Base-by-base conservation (phyloP, 1,140 invertebrate genomes). In the Antheraea pernyi region DNA sequence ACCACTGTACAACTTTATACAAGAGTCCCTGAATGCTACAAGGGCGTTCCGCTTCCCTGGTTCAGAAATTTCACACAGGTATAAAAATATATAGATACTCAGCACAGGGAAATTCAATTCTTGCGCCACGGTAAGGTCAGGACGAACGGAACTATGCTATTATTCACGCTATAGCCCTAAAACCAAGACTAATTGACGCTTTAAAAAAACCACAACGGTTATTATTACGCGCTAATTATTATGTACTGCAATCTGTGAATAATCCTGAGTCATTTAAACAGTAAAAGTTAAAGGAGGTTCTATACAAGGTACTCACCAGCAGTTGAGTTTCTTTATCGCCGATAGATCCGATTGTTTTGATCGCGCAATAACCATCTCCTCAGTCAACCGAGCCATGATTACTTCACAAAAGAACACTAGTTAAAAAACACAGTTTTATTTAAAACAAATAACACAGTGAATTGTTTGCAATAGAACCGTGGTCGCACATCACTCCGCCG, bases 351-450 rank as follows among this genome's bases (percentile, higher is more conserved):
- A 97, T 76, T 96, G 95, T 91, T 96, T 96, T n/a, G 97, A 96
- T 74, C 97, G 93, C 61, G 97, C 97, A 83, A 98, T 95, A 79
- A 98, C 96, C 96, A 98, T 98, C 92, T 98, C 97, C 93, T 98
- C 97, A 9, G 97, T 98, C 75, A 98, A 91, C 65, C 95, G 95
- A 74, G 96, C 95, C 95, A 97, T 97, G 61, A 39, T 86, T 69
- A 76, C 72, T 73, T 36, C 81, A 85, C 82, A 79, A 53, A 78
- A 88, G 78, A 73, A 69, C 81, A 83, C 79, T 77, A 72, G 53
- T 73, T 22, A 30, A 61, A 22, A 61, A 22, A 61, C 59, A 61
- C 60, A 61, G 60, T 22, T 36, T 61, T 19, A 19, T 22, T 61
- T 61, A 53, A 16, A 53, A 53, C 46, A 53, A 53, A 53, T 53